Percentiles rank a stretch among this genome's conserved stretches.
Conservation (phyloP, 2,888 invertebrate species). For the Nymphalis polychloros region DNA sequence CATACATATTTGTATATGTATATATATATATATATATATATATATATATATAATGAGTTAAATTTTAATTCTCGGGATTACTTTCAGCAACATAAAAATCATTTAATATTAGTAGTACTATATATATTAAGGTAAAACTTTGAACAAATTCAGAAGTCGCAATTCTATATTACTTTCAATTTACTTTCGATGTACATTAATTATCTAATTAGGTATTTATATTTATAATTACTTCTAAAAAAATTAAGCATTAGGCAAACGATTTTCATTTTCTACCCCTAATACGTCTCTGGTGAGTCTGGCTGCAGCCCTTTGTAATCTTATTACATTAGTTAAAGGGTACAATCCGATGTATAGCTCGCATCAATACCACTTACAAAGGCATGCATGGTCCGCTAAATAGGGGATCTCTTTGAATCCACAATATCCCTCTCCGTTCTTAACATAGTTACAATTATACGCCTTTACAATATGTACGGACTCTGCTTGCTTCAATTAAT, state of each 20-base stretch:
- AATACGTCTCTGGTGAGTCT: conserved; percentile 54
- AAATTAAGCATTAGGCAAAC: neutral
- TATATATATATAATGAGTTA: too few relatives aligned
- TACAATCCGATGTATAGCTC: conserved; percentile 67
- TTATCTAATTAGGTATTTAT: too few relatives aligned
- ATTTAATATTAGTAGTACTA: too few relatives aligned
- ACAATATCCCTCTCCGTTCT: conserved; percentile 17
- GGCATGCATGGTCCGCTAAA: conserved; percentile 48
- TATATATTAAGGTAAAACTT: too few relatives aligned
- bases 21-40: too few relatives aligned
- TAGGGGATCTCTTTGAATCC: conserved; percentile 50
- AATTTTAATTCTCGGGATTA: too few relatives aligned
- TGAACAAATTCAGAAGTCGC: too few relatives aligned
- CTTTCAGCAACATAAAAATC: too few relatives aligned
- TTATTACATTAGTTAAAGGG: conserved; percentile 77
- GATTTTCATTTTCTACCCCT: neutral
- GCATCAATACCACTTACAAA: conserved; percentile 59
- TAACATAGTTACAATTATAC: conserved; percentile 30
- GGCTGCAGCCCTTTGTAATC: conserved; percentile 73
- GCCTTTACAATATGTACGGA: conserved; percentile 11
- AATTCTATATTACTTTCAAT: too few relatives aligned
- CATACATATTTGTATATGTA: too few relatives aligned
- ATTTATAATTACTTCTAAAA: too few relatives aligned
- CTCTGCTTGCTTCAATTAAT: neutral
- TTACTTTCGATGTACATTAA: too few relatives aligned